Base-by-base conservation (phyloP, 2,888 invertebrate species). In the Notodonta dromedarius region DNA sequence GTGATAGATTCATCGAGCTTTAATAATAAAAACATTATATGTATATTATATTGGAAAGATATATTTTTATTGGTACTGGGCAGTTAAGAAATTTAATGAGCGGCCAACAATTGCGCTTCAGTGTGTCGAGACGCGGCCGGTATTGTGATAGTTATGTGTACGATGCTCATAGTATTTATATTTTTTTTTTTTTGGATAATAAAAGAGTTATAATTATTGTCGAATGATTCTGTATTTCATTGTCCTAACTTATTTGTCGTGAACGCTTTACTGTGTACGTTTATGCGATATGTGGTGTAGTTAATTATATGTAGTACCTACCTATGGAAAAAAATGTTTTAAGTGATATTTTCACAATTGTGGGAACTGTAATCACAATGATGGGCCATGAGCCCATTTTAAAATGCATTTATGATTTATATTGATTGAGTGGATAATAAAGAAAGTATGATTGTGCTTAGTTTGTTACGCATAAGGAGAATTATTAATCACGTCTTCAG, bases 81-180 rank as follows among this genome's bases (percentile, higher is more conserved):
- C 82, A 82, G 86, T 85, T 86, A 78, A 84, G 87, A 67, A 77
- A 79, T 85, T 83, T 79, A 83, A 77, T 82, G 80, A 78, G 66
- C 72, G 71, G 79, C 71, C 50, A 60, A 71, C 57, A 63, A 69
- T 68, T 78, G 80, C 76, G 85, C 85, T 85, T 85, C 80, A 77
- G 80, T 79, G 80, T 82, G 78, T 77, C 80, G 83, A 77, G 76
- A 81, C 77, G 83, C 84, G 70, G 70, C 80, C 79, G 84, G 87
- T 88, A 89, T 88, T 92, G 92, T 92, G 91, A 91, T 93, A 91
- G 87, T 87, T 84, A 85, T 81, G 88, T 89, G 89, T 91, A 88
- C 80, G 88, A 90, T 88, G 90, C 89, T 89, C 90, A 86, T 75
- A 85, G 76, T 87, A 88, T 86, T 89, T 88, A 86, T 88, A 87